Percentiles rank a stretch among this genome's conserved stretches.
These are phyloP conservation scores for Delphinapterus leucas DNA, from an alignment of 2,113 vertebrate genomes.

Conservation along the genomic window DNA sequence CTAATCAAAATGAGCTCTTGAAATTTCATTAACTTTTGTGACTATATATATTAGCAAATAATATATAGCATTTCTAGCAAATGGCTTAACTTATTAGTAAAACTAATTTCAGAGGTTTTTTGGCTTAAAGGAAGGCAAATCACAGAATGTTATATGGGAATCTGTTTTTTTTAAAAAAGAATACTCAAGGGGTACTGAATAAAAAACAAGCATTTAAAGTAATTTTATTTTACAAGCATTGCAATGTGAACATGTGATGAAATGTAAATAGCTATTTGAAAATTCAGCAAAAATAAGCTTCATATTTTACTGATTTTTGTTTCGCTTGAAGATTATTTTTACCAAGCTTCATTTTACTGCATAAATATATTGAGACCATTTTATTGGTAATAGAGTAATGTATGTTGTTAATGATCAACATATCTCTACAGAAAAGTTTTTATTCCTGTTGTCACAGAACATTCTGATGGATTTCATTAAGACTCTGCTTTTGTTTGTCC, in stretches of 20 bases:
- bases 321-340: background rate
- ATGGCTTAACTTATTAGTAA: conserved; percentile 25
- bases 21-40: conserved; percentile 35
- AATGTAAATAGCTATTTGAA: background rate
- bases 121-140: background rate
- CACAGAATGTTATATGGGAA: background rate
- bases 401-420: background rate
- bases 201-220: background rate
- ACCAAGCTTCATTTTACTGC: background rate
- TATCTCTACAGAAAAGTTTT: background rate
- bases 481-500: background rate
- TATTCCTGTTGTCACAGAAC: background rate
- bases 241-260: background rate
- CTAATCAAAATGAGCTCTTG: conserved; percentile 42
- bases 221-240: background rate
- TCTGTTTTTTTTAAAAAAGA: background rate
- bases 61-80: conserved; percentile 32
- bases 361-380: background rate
- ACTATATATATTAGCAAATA: background rate
- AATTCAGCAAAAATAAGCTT: background rate
- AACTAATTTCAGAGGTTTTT: background rate
- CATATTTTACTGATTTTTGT: background rate
- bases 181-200: background rate
- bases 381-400: background rate
- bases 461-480: background rate